A percentile compares a stretch with the other conserved stretches of the same genome.
These are phyloP conservation scores for Atethmia centrago DNA, from an alignment of 2,888 invertebrate species.

Conservation along the genomic window DNA sequence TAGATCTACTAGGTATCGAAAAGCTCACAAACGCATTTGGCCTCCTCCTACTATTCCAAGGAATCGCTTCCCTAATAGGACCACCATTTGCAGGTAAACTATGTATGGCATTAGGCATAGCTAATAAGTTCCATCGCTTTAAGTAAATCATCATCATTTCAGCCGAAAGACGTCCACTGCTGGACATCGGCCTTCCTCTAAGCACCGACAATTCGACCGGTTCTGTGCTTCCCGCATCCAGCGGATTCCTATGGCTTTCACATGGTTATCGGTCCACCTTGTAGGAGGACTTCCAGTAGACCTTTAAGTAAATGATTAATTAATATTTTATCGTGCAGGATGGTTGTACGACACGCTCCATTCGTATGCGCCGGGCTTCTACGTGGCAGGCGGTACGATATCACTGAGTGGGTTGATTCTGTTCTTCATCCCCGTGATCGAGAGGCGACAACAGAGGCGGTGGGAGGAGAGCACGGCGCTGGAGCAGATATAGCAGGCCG, in stretches of 20 bases:
- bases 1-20: conserved; percentile 98
- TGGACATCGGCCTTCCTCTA: too few relatives aligned
- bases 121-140: background rate
- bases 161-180: too few relatives aligned
- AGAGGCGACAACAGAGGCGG: conserved; percentile 81
- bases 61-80: conserved; percentile 97
- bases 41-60: conserved; percentile 97
- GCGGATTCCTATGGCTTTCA: too few relatives aligned
- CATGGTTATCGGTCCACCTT: too few relatives aligned
- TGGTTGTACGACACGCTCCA: conserved; percentile 94
- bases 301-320: background rate
- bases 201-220: too few relatives aligned
- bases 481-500: conserved; percentile 86
- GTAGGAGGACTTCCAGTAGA: too few relatives aligned
- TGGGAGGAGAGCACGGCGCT: conserved; percentile 79
- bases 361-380: conserved; percentile 97
- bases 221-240: too few relatives aligned
- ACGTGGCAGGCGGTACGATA: conserved; percentile 96
- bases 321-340: conserved; percentile 90
- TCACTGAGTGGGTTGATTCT: conserved; percentile 96
- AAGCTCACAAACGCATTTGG: conserved; percentile 99
- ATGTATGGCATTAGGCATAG: background rate
- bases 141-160: too few relatives aligned
- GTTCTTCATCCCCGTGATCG: conserved; percentile 94
- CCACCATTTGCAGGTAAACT: conserved; percentile 97